Percentiles rank a stretch among this genome's conserved stretches.
Conservation (phyloP, 2,797 vertebrate genomes). For the Gadopsis marmoratus region DNA sequence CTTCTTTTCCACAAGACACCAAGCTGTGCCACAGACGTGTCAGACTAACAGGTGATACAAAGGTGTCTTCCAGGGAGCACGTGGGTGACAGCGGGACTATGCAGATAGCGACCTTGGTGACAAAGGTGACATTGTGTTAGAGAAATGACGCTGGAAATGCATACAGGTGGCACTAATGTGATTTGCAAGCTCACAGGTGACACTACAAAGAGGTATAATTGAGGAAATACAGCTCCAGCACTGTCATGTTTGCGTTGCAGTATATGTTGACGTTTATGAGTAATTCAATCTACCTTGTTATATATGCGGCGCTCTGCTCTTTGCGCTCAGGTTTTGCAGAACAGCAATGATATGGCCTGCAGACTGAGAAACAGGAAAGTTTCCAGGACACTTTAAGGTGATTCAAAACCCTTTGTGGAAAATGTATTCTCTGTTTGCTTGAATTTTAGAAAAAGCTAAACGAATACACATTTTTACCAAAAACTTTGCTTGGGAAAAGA, state of each 20-base stretch:
- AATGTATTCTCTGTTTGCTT: not conserved
- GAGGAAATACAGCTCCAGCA: not conserved
- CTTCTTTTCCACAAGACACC: constrained; percentile 40
- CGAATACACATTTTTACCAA: not conserved
- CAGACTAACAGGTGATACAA: constrained; percentile 77
- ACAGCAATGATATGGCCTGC: constrained; percentile 6
- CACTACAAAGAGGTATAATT: constrained; percentile 1
- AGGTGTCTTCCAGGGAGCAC: constrained; percentile 58
- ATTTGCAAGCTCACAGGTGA: constrained; percentile 44
- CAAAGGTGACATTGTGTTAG: constrained; percentile 58
- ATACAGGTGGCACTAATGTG: constrained; percentile 45
- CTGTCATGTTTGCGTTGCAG: not conserved
- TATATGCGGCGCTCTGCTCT: too few species aligned
- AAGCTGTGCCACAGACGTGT: constrained; percentile 65
- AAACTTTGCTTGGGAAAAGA: not conserved
- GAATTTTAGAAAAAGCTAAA: not conserved
- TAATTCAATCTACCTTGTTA: not conserved
- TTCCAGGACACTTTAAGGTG: constrained; percentile 13
- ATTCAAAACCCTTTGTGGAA: not conserved
- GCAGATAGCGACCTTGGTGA: constrained; percentile 32
- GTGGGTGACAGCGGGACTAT: constrained; percentile 43
- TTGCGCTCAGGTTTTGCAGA: too few species aligned
- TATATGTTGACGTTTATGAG: not conserved
- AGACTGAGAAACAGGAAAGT: not conserved
- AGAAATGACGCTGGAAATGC: constrained; percentile 31